Evolutionary conservation across 2,888 invertebrate genomes (phyloP).

Genomic region (Disparrhopalites patrizii): DNA sequence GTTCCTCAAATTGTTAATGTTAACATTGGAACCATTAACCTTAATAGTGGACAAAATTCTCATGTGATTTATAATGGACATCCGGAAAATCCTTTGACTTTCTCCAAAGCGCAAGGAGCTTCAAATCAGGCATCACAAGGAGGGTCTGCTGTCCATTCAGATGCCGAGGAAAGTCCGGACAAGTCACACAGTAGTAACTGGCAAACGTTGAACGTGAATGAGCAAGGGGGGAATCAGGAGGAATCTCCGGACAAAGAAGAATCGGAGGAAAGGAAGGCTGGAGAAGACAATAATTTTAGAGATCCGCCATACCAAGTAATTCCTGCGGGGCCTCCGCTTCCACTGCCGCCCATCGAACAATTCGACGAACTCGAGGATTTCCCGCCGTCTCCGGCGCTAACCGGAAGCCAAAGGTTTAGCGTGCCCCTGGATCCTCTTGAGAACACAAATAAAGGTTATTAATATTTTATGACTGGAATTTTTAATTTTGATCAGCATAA

Average conservation of each 20-base stretch:
- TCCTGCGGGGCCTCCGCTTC: background rate
- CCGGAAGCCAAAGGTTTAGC: background rate
- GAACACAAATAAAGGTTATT: too few species aligned
- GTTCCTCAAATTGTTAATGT: background rate
- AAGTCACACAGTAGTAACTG: too few species aligned
- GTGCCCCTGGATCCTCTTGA: background rate
- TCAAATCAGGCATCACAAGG: background rate
- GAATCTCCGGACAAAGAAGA: too few species aligned
- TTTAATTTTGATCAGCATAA: too few species aligned
- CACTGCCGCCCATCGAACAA: background rate
- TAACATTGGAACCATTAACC: background rate
- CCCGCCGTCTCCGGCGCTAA: conserved; percentile 1
- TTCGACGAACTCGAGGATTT: background rate
- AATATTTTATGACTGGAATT: too few species aligned
- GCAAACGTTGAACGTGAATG: too few species aligned
- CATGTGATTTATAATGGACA: background rate
- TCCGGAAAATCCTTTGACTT: background rate
- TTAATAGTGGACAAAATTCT: background rate
- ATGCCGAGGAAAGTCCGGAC: background rate
- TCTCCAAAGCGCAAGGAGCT: background rate
- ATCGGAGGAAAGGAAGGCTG: too few species aligned
- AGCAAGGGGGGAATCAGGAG: too few species aligned
- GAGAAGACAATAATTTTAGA: background rate
- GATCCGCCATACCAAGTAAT: background rate
- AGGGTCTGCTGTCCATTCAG: background rate